phyloP scores from a whole-genome alignment of 2,113 vertebrate genomes.

The Formicarius rufipectus region DNA sequence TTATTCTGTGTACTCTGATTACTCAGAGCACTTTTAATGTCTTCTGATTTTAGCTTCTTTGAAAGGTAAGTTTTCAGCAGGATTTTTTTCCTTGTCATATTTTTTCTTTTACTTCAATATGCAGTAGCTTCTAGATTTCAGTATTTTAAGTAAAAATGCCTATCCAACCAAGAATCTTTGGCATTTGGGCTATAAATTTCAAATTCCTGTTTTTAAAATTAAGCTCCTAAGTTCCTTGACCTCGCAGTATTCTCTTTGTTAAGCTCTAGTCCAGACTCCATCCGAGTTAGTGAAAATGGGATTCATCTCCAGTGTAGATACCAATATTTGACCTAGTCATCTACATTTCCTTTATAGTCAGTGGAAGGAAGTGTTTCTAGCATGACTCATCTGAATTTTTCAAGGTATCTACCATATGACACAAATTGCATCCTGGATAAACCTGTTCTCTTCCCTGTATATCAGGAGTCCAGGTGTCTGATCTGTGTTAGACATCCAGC shows the following conservation, averaged over 20 bases:
- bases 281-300: not conserved
- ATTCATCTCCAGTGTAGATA: not conserved
- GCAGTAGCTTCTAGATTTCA: not conserved
- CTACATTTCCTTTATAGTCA: not conserved
- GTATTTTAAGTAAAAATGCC: not conserved
- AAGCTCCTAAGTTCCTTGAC: not conserved
- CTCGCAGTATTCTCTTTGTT: not conserved
- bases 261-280: not conserved
- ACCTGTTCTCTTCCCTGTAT: not conserved
- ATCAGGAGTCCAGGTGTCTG: not conserved
- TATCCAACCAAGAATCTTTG: not conserved
- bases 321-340: not conserved
- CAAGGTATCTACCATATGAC: not conserved
- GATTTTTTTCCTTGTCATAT: not conserved
- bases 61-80: conserved; percentile 1
- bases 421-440: not conserved
- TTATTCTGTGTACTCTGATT: conserved; percentile 37
- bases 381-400: not conserved
- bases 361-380: not conserved
- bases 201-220: not conserved
- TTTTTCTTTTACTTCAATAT: not conserved
- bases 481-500: accelerated
- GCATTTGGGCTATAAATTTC: not conserved
- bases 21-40: conserved; percentile 8
- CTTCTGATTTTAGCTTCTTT: conserved; percentile 17